Percentiles rank a stretch among this genome's conserved stretches.
Conservation (phyloP, 2,113 vertebrate species). For the Hydrochoerus hydrochaeris region DNA sequence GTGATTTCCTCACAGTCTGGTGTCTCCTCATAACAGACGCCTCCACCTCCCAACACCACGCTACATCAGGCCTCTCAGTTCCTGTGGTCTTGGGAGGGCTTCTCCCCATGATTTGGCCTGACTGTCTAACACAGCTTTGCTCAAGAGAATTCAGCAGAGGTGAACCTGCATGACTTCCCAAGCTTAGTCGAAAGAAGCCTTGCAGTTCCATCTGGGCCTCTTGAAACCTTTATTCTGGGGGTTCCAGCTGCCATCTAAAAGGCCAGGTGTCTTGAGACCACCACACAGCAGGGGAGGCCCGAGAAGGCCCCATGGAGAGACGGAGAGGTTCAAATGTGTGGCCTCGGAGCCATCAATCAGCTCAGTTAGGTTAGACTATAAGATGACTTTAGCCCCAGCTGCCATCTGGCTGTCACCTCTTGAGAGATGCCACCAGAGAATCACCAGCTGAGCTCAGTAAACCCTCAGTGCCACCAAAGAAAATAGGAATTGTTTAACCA, state of each 20-base stretch:
- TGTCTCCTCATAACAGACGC: neutral
- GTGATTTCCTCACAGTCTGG: neutral
- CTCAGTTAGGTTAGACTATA: neutral
- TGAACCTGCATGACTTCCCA: neutral
- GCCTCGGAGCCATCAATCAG: neutral
- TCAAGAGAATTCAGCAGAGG: neutral
- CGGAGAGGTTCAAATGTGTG: neutral
- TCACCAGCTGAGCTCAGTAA: neutral
- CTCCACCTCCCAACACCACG: neutral
- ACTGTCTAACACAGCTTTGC: neutral
- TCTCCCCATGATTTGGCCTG: neutral
- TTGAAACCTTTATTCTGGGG: neutral
- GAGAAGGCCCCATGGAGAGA: neutral
- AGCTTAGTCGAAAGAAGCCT: neutral
- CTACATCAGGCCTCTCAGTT: neutral
- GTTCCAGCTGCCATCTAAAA: neutral
- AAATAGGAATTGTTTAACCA: neutral
- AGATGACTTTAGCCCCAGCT: neutral
- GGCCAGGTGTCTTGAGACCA: neutral
- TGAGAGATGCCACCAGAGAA: neutral
- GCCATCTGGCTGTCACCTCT: neutral
- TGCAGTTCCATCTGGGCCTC: neutral
- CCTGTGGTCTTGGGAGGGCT: neutral
- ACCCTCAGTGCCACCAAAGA: neutral
- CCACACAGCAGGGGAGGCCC: neutral